Evolutionary conservation across 2,888 invertebrate species (phyloP).

Genomic region (Bhutanitis thaidina): DNA sequence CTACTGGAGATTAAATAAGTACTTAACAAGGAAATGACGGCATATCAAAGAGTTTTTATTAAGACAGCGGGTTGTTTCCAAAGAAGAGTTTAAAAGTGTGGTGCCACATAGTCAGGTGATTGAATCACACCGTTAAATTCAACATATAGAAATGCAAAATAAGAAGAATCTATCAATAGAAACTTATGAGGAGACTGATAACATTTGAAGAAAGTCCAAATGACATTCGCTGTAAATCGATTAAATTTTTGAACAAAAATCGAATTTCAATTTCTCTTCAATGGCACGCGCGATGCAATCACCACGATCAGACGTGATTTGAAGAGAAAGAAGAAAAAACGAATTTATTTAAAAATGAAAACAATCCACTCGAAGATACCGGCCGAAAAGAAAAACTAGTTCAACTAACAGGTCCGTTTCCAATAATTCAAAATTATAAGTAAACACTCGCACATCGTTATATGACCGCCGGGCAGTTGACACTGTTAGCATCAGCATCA

Average conservation of each 20-base stretch:
- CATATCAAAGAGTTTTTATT: neutral
- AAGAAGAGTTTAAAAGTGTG: neutral
- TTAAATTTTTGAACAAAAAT: slow-evolving; percentile 11
- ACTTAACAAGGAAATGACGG: neutral
- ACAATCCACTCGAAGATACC: slow-evolving; percentile 6
- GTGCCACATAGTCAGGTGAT: slow-evolving; percentile 21
- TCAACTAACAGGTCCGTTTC: slow-evolving; percentile 26
- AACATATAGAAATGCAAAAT: neutral
- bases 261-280: slow-evolving; percentile 19
- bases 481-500: too few species aligned
- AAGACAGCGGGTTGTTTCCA: neutral
- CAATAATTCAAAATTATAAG: slow-evolving; percentile 10
- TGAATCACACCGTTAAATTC: slow-evolving; percentile 22
- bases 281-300: slow-evolving; percentile 29
- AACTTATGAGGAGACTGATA: neutral
- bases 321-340: slow-evolving; percentile 24
- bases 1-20: neutral
- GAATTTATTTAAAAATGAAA: slow-evolving; percentile 21
- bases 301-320: slow-evolving; percentile 36
- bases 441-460: neutral
- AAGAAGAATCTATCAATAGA: neutral
- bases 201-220: neutral
- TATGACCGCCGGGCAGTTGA: too few species aligned
- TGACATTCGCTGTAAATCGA: neutral
- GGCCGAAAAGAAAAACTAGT: neutral